These are phyloP conservation scores for Ammospiza caudacuta DNA, from an alignment of 2,113 vertebrate genomes.

Conservation along the genomic window DNA sequence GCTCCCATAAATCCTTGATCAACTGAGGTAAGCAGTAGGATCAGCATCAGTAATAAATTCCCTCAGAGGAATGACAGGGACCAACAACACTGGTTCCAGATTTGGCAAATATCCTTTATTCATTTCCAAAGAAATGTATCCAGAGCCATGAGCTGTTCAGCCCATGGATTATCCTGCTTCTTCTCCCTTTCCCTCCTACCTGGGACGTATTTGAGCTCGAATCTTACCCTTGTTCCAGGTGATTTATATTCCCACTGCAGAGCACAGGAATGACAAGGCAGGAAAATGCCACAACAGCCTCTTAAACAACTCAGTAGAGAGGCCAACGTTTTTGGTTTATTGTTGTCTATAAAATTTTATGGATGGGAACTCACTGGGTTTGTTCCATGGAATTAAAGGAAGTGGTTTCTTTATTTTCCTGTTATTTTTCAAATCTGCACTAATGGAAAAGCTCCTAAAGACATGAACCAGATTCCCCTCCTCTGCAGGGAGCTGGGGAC, in stretches of 20 bases:
- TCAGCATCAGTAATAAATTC: not conserved
- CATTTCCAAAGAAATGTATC: not conserved
- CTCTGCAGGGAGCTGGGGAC: not conserved
- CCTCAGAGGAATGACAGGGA: fast-evolving
- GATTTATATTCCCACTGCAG: not conserved
- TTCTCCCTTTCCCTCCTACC: not conserved
- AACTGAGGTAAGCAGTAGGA: not conserved
- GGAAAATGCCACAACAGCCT: not conserved
- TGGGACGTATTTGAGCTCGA: not conserved
- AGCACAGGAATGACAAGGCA: not conserved
- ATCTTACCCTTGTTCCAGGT: not conserved
- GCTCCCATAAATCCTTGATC: fast-evolving
- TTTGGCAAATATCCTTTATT: not conserved
- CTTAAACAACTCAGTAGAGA: conserved; percentile 19
- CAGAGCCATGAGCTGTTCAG: not conserved
- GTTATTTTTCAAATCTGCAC: not conserved
- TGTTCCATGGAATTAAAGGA: not conserved
- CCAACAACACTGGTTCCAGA: not conserved
- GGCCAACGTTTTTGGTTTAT: conserved; percentile 12
- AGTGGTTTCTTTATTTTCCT: not conserved
- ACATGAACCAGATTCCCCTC: fast-evolving
- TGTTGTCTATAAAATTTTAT: conserved; percentile 47
- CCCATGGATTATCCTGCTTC: not conserved
- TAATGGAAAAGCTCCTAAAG: not conserved
- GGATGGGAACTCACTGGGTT: conserved; percentile 27